phyloP scores from a whole-genome alignment of 1,140 invertebrate genomes.

The Chironomus tepperi region DNA sequence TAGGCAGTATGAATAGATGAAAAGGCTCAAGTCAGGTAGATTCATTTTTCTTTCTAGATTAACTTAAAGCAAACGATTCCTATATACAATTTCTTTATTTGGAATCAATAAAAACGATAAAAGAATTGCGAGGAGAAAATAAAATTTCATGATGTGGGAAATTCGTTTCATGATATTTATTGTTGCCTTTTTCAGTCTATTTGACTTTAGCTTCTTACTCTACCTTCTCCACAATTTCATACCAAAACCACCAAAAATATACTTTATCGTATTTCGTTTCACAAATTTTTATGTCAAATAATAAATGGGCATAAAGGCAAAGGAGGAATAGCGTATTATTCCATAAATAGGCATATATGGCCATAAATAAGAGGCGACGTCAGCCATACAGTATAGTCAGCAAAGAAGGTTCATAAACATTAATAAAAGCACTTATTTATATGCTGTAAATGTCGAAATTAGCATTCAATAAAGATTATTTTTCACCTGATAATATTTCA shows the following conservation, averaged over 20 bases:
- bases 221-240: too few species aligned
- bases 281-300: conserved; percentile 4
- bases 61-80: background rate
- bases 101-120: conserved; percentile 13
- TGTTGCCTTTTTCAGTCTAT: background rate
- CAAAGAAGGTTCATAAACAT: background rate
- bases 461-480: background rate
- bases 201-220: background rate
- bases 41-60: conserved; percentile 14
- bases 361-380: too few species aligned
- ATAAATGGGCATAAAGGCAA: background rate
- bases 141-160: conserved; percentile 13
- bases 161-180: conserved; percentile 9
- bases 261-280: background rate
- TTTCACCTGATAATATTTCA: background rate
- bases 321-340: background rate
- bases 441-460: background rate
- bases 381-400: too few species aligned
- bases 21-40: conserved; percentile 1
- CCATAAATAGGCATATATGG: too few species aligned
- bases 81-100: background rate
- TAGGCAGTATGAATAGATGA: background rate
- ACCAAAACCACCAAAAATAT: background rate
- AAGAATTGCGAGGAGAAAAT: background rate
- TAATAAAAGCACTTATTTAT: background rate